These are phyloP conservation scores for Brachionichthys hirsutus DNA, from an alignment of 2,113 vertebrate genomes.

Conservation along the genomic window DNA sequence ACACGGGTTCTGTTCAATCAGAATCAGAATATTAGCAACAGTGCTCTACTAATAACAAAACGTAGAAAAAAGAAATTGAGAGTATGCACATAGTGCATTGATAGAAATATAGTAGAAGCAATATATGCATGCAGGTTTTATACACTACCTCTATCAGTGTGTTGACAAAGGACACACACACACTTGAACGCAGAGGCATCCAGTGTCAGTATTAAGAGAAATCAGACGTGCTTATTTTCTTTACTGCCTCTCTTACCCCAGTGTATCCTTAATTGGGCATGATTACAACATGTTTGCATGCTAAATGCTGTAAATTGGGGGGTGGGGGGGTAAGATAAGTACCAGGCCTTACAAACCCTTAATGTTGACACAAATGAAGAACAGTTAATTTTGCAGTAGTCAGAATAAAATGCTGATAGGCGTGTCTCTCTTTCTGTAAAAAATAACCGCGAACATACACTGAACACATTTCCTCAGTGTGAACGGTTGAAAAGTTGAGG, in stretches of 20 bases:
- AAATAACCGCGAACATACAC: too few species aligned
- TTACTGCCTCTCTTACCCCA: conserved; percentile 42
- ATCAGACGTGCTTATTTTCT: conserved; percentile 52
- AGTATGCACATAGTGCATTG: too few species aligned
- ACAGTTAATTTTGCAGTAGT: background rate
- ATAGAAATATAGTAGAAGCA: too few species aligned
- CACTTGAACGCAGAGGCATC: background rate
- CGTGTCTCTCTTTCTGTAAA: background rate
- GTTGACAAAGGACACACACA: background rate
- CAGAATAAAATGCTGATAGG: background rate
- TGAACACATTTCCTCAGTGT: too few species aligned
- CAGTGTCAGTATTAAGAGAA: conserved; percentile 1
- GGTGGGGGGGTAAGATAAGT: too few species aligned
- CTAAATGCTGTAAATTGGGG: too few species aligned
- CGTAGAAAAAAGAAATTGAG: too few species aligned
- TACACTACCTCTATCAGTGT: background rate
- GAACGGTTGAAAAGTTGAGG: too few species aligned
- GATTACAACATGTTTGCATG: conserved; percentile 39
- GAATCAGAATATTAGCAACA: too few species aligned
- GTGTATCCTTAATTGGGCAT: conserved; percentile 49
- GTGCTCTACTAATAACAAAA: too few species aligned
- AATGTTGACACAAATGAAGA: background rate
- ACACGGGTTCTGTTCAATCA: too few species aligned
- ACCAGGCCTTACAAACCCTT: background rate
- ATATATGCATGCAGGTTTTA: background rate